Conservation (phyloP, 1,140 invertebrate genomes). For the Drosophila seguyi region DNA sequence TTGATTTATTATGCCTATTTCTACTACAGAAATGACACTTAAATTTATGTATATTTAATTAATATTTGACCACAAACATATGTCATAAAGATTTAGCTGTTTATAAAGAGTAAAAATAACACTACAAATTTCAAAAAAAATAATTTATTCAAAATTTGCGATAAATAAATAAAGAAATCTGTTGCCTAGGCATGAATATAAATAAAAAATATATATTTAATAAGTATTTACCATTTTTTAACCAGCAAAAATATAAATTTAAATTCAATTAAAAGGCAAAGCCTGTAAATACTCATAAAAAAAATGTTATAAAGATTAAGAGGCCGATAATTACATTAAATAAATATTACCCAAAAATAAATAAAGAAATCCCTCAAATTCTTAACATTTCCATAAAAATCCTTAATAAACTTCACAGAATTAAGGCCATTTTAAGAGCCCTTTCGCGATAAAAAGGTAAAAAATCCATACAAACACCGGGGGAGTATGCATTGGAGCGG, state of each 20-base stretch:
- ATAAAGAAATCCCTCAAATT: neutral
- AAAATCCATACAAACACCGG: neutral
- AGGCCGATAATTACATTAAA: neutral
- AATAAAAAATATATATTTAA: too few relatives aligned
- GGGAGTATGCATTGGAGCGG: constrained; percentile 4
- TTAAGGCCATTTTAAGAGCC: constrained; percentile 36
- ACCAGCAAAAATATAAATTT: too few relatives aligned
- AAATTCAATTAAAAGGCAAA: too few relatives aligned
- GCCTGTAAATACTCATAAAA: too few relatives aligned
- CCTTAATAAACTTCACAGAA: constrained; percentile 15
- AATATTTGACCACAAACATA: neutral
- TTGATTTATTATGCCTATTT: neutral
- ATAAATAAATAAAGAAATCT: neutral
- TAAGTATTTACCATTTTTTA: too few relatives aligned
- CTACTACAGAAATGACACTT: neutral
- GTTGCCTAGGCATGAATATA: too few relatives aligned
- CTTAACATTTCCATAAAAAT: too few relatives aligned
- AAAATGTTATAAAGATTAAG: too few relatives aligned
- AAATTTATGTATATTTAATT: neutral
- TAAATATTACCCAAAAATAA: neutral
- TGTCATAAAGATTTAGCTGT: neutral
- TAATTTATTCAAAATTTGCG: neutral
- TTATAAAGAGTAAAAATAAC: neutral
- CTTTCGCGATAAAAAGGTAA: neutral
- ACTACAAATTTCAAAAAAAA: neutral